Conservation (phyloP, 2,797 vertebrate species). For the Ispidina picta region DNA sequence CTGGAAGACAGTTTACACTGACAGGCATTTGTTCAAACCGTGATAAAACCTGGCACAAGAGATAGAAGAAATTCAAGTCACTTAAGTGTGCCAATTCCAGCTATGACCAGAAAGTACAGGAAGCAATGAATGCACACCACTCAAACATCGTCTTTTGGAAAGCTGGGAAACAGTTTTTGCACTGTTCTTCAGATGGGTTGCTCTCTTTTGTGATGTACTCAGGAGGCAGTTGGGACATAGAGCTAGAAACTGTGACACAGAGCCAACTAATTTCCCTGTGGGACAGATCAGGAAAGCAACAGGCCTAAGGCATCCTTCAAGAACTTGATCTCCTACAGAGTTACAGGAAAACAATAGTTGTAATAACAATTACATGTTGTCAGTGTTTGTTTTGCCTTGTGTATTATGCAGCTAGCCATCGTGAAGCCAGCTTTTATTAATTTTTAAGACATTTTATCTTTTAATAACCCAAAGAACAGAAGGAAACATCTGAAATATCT, state of each 20-base stretch:
- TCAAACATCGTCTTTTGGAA: neutral
- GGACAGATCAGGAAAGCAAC: neutral
- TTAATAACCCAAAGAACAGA: neutral
- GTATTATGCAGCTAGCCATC: neutral
- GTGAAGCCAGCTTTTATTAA: neutral
- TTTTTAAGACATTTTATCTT: neutral
- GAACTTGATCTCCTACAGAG: neutral
- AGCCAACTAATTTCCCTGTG: neutral
- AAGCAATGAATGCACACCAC: neutral
- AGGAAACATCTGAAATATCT: neutral
- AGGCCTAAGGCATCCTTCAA: neutral
- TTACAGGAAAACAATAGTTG: neutral
- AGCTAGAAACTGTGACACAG: neutral
- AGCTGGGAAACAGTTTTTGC: neutral
- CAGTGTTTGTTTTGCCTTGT: neutral
- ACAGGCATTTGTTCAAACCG: neutral
- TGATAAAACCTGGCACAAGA: neutral
- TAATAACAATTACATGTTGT: neutral
- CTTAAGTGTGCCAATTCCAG: neutral
- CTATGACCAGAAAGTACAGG: neutral
- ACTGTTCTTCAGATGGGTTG: rapidly evolving
- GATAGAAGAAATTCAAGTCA: neutral
- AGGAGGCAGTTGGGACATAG: neutral
- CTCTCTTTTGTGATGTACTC: neutral
- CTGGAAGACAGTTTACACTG: neutral